Evolutionary conservation across 2,113 vertebrate genomes (phyloP), one percentile per base, ranked within the genome.

Genomic region (Tiliqua scincoides): DNA sequence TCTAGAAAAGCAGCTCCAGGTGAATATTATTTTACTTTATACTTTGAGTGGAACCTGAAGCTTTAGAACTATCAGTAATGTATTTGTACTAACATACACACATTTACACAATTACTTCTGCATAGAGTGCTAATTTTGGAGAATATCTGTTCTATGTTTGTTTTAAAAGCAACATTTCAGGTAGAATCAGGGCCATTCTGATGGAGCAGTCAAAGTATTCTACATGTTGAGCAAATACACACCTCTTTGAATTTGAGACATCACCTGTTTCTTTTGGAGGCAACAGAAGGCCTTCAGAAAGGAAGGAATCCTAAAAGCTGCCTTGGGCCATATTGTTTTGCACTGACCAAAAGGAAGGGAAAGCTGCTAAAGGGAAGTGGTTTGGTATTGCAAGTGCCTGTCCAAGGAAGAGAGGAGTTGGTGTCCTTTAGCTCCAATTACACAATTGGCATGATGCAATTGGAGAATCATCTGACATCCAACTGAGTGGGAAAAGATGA

Each of bases 1-100:
- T 89, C 93, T 98, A 95, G 97, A 98, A 82, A 97, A 98, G 92
- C 97, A 97, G 32, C 95, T 98, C 43, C 97, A 98, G 97, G 97
- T 98, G 96, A 97, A 68, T 35, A 17, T 84, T 40, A 43, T 76
- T 73, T 72, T 79, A 54, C 61, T 78, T 54, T 62, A 63, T 62
- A 65, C 0, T 23, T 57, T 2, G 85, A 10, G 6, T 88, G 79
- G 1, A 68, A 14, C 84, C 0, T 25, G 57, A 76, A 89, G 90
- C 18, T 70, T 71, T 88, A 14, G 43, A 68, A 59, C 71, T 79
- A 83, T 84, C 63, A 20, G 0, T 11, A 89, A 21, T 80, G 10
- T 2, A 57, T 59, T 57, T 57, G 17, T 57, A 57, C 54, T 48
- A 57, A 57, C 54, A 57, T 12, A 57, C 14, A 12, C 54, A 57